phyloP scores from a whole-genome alignment of 2,113 vertebrate species.

The Rafetus swinhoei region DNA sequence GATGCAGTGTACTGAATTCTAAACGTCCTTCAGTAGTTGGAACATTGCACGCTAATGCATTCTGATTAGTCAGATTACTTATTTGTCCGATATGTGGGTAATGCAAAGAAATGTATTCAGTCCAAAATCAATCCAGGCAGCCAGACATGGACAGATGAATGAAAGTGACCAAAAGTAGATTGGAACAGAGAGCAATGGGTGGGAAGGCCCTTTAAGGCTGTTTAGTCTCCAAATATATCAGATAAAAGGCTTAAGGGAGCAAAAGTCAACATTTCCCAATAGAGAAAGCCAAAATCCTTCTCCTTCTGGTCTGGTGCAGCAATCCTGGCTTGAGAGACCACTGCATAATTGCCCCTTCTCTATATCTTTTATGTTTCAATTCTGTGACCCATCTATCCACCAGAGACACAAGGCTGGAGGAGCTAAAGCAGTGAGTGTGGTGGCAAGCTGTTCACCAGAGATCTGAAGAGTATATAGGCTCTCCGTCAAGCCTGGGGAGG shows the following conservation, averaged over 20 bases:
- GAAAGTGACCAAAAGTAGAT: conserved; percentile 75
- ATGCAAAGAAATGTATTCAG: conserved; percentile 76
- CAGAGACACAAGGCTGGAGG: conserved; percentile 2
- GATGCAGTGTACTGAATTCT: conserved; percentile 73
- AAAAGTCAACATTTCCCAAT: conserved; percentile 32
- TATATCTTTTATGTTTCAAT: background rate
- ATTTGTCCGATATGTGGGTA: conserved; percentile 81
- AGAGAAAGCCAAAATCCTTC: conserved; percentile 26
- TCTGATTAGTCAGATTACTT: conserved; percentile 80
- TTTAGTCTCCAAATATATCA: conserved; percentile 52
- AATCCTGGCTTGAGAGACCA: background rate
- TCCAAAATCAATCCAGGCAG: conserved; percentile 77
- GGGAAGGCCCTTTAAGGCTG: conserved; percentile 45
- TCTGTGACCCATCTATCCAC: conserved; percentile 18
- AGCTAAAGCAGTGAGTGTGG: background rate
- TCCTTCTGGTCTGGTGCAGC: background rate
- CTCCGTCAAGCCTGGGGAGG: conserved; percentile 7
- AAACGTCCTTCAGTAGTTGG: conserved; percentile 75
- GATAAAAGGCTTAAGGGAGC: conserved; percentile 45
- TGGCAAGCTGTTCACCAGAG: conserved; percentile 39
- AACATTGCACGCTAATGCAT: conserved; percentile 75
- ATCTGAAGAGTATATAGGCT: conserved; percentile 8
- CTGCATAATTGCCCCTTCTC: conserved; percentile 41
- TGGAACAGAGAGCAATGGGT: conserved; percentile 50
- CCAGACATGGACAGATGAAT: conserved; percentile 76